phyloP scores from a whole-genome alignment of 2,797 vertebrate genomes.

The Premnoplex brunnescens region DNA sequence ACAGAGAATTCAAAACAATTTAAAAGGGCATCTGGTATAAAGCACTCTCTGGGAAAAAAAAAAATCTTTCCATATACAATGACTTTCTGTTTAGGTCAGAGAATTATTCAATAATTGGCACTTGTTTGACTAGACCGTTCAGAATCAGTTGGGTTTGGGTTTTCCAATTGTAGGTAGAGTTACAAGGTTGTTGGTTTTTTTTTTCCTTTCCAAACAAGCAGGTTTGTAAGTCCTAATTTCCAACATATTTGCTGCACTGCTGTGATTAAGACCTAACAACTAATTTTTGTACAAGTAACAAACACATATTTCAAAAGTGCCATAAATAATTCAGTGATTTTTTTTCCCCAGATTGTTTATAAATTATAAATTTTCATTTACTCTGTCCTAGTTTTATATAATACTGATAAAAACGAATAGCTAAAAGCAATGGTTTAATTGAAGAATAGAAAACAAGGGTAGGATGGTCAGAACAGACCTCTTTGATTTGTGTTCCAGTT shows the following conservation, averaged over 20 bases:
- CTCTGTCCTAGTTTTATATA: constrained; percentile 80
- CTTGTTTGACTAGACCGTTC: constrained; percentile 90
- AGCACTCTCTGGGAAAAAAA: constrained; percentile 73
- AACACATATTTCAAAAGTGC: constrained; percentile 80
- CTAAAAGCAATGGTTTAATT: constrained; percentile 64
- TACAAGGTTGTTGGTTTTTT: constrained; percentile 48
- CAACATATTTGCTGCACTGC: constrained; percentile 75
- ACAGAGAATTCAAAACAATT: constrained; percentile 91
- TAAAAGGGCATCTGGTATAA: constrained; percentile 93
- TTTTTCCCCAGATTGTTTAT: constrained; percentile 79
- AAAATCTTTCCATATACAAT: constrained; percentile 80
- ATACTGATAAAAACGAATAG: constrained; percentile 65
- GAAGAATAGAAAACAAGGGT: constrained; percentile 51
- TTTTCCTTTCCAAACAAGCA: constrained; percentile 66
- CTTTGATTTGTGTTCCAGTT: constrained; percentile 39
- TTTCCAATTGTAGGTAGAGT: constrained; percentile 78
- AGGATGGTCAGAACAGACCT: constrained; percentile 54
- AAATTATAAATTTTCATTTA: constrained; percentile 84
- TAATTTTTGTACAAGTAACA: constrained; percentile 80
- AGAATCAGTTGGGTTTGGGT: constrained; percentile 76
- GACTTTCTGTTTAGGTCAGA: constrained; percentile 84
- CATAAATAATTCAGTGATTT: constrained; percentile 81
- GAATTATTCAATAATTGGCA: constrained; percentile 92
- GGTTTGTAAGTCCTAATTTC: constrained; percentile 77
- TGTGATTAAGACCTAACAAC: constrained; percentile 79